Evolutionary conservation across 2,888 invertebrate species (phyloP), one percentile per base, ranked within the genome.

Genomic region (Anthophora plumipes): DNA sequence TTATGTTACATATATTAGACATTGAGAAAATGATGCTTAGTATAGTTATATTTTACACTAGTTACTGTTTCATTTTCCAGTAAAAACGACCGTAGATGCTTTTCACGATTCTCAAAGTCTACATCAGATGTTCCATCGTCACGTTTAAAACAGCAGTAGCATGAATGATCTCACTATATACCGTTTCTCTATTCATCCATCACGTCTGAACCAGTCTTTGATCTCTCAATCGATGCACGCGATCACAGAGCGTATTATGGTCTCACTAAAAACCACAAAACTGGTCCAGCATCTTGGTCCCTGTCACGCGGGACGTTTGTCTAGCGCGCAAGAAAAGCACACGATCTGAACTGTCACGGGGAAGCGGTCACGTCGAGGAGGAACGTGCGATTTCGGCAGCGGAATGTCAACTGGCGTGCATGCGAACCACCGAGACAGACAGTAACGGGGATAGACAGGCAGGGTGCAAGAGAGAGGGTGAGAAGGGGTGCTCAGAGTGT

Each of bases 321-420:
- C 48, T 37, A 17, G 73, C 52, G 55, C 64, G 64, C 71, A 57
- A 67, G 67, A 63, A 71, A 71, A 4, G 20, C 61, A 20, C 37
- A 50, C 43, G 69, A 46, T 43, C 37, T 60, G 39, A 76, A 72
- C 68, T 68, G 68, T 76, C 80, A 72, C 76, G 31, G 31, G 12
- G 41, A 64, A 71, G 60, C 71, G 68, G 50, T 71, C n/a, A 57
- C 48, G 54, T 57, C 72, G 66, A 41, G 80, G 77, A 72, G 71
- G 81, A 83, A 83, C 87, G 83, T 88, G 86, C 88, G 86, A 85
- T 89, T 88, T 89, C 91, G 89, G 87, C 83, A 85, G 90, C 88
- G 82, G 85, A 88, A 85, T 89, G 87, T 88, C 88, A 90, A 91
- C 91, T 90, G 90, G 79, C 87, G 83, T 85, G 84, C 84, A 85